phyloP scores from a whole-genome alignment of 1,140 invertebrate genomes.

The Drosophila lini region DNA sequence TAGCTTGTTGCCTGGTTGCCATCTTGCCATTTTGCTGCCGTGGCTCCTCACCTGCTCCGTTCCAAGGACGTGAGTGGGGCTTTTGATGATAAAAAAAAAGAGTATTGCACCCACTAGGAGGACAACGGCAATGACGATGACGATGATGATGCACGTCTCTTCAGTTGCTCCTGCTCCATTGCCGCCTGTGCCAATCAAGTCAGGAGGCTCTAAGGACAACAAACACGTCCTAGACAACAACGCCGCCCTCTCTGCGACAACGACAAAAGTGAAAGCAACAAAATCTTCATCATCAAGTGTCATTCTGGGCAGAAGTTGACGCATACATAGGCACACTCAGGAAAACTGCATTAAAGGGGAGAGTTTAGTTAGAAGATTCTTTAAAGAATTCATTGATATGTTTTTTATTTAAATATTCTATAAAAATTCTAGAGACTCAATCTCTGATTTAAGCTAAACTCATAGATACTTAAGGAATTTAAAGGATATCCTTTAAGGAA shows the following conservation, averaged over 20 bases:
- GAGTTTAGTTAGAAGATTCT: background rate
- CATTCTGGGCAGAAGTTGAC: constrained; percentile 79
- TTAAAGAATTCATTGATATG: background rate
- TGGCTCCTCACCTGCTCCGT: constrained; percentile 14
- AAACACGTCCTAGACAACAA: constrained; percentile 17
- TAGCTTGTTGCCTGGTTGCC: constrained; percentile 20
- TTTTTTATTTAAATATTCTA: background rate
- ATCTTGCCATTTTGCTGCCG: constrained; percentile 26
- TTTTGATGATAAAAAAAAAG: constrained; percentile 35
- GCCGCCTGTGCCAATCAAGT: constrained; percentile 55
- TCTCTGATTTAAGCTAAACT: background rate
- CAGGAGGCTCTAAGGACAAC: constrained; percentile 40
- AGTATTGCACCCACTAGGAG: constrained; percentile 36
- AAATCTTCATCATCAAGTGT: constrained; percentile 83
- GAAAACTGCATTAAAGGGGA: background rate
- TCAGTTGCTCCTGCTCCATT: constrained; percentile 23
- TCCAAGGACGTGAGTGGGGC: constrained; percentile 33
- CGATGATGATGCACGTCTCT: constrained; percentile 33
- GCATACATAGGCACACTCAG: constrained; percentile 46
- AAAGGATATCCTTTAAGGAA: background rate
- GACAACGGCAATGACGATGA: constrained; percentile 21
- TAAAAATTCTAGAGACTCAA: background rate
- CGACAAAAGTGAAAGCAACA: constrained; percentile 80
- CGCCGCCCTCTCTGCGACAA: constrained; percentile 32
- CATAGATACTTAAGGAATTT: no score